Base-by-base conservation (phyloP, 2,888 invertebrate species). In the Agrotis puta region DNA sequence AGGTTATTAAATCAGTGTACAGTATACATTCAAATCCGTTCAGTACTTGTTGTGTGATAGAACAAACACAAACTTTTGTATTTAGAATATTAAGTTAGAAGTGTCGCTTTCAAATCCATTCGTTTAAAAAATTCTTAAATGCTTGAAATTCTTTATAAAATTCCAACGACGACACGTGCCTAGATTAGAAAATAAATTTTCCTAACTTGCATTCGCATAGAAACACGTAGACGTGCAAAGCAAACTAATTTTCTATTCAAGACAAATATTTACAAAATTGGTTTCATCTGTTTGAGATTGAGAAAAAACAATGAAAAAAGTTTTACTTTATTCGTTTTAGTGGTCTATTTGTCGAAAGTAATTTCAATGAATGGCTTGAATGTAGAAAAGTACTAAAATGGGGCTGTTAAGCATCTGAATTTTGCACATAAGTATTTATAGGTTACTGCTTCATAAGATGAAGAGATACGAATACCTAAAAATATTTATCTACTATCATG, bases 311-410 rank as follows among this genome's bases (percentile, higher is more conserved):
- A 4, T 6, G 39, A 39, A 39, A 16, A 51, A 64, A 51, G 13
- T 50, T 65, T 48, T 47, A 22, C 14, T 54, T 43, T 64, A 57
- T 45, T 57, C 20, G 14, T 48, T 47, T 54, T 43, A 51, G 62
- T 51, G 51, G 45, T 62, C 22, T 51, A 43, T 70, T 51, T 70
- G 56, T 57, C 14, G 63, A 48, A 47, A 53, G 14, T 39, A 47
- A 70, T 70, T 53, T 14, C n/a, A 58, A 39, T 47, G n/a, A 58
- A 70, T 66, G 53, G 33, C n/a, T 45, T 58, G 11, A 22, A 56
- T 18, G 7, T 45, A 47, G 11, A 22, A 56, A 24, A 5, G 16
- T 18, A 48, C 27, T 56, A 0, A 27, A 22, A 53, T 4, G 45
- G 13, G 14, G 13, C n/a, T 51, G 43, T 58, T 33, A n/a, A 16